phyloP scores from a whole-genome alignment of 2,113 vertebrate species.

The Brachyhypopomus gauderio region DNA sequence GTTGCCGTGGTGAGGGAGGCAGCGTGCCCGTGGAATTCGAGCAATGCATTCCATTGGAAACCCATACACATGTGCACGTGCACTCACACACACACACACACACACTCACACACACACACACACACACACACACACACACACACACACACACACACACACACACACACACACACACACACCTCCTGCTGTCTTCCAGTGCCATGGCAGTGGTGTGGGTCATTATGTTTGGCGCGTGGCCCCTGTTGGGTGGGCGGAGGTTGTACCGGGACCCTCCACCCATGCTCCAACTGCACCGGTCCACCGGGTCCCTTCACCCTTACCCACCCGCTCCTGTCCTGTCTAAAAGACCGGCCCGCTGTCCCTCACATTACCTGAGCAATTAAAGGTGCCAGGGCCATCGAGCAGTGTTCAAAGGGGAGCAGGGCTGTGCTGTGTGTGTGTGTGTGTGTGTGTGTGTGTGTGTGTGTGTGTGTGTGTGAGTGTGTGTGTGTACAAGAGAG shows the following conservation, averaged over 20 bases:
- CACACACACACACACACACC: constrained; percentile 15
- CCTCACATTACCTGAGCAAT: constrained; percentile 12
- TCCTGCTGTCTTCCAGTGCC: constrained; percentile 43
- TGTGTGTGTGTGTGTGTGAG: no score
- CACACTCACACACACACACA: no score
- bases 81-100: constrained; percentile 23
- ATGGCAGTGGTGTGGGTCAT: constrained; percentile 45
- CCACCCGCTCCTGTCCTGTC: neutral
- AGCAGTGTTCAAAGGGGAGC: neutral
- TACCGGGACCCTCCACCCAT: constrained; percentile 22
- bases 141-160: no score
- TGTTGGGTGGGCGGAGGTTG: constrained; percentile 28
- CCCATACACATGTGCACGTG: constrained; percentile 23
- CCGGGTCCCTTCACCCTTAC: constrained; percentile 26
- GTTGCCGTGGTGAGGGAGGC: constrained; percentile 64
- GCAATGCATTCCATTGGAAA: constrained; percentile 55
- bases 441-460: no score
- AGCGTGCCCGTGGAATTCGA: constrained; percentile 61
- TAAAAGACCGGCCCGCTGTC: constrained; percentile 1
- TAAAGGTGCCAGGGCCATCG: constrained; percentile 7
- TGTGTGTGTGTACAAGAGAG: constrained; percentile 22
- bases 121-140: no score
- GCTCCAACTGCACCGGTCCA: constrained; percentile 7
- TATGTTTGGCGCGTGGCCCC: constrained; percentile 57
- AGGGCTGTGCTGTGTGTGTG: neutral